Conservation (phyloP, 2,888 invertebrate genomes). For the Drosophila merina region DNA sequence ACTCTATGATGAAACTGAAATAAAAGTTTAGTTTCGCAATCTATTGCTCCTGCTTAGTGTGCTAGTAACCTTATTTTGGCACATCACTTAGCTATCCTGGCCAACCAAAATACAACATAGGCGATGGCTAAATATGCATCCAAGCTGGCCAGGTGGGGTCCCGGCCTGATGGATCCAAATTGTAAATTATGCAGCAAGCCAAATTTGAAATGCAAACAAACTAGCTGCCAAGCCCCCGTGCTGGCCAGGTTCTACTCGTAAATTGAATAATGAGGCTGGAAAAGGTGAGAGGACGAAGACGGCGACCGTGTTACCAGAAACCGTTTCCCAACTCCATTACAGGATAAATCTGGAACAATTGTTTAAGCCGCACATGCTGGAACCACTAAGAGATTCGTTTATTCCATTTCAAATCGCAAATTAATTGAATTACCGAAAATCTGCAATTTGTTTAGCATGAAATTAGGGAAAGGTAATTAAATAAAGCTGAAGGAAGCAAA, state of each 20-base stretch:
- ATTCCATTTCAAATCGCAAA: not conserved
- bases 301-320: slow-evolving; percentile 10
- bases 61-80: too few relatives aligned
- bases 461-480: not conserved
- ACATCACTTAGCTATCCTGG: slow-evolving; percentile 16
- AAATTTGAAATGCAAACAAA: slow-evolving; percentile 77
- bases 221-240: slow-evolving; percentile 25
- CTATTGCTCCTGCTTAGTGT: too few relatives aligned
- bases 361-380: not conserved
- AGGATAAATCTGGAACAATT: not conserved
- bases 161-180: slow-evolving; percentile 38
- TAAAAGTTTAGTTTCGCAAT: too few relatives aligned
- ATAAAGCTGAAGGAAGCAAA: not conserved
- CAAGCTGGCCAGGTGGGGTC: not conserved
- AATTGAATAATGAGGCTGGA: slow-evolving; percentile 29
- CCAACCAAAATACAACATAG: slow-evolving; percentile 19
- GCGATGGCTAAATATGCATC: slow-evolving; percentile 21
- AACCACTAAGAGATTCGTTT: not conserved
- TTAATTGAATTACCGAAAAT: not conserved
- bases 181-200: slow-evolving; percentile 66
- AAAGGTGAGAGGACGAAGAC: not conserved
- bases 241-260: slow-evolving; percentile 16
- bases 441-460: not conserved
- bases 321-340: slow-evolving; percentile 8
- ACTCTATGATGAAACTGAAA: too few relatives aligned